Evolutionary conservation across 2,888 invertebrate genomes (phyloP).

Genomic region (Meteorus colon): DNA sequence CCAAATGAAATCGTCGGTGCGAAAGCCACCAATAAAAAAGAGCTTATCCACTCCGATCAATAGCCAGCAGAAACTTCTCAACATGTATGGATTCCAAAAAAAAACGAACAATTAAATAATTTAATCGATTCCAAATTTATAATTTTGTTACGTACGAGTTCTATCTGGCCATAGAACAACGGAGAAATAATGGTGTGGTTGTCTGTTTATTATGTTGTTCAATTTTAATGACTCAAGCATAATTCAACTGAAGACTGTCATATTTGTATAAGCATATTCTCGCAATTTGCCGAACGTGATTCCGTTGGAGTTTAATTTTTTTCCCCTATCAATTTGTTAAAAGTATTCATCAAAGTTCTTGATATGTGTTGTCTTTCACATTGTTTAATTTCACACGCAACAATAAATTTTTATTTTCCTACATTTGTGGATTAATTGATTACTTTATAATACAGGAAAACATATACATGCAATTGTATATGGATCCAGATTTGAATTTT

Average conservation of each 20-base stretch:
- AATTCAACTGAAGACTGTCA: background rate
- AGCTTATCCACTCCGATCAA: constrained; percentile 65
- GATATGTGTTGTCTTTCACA: background rate
- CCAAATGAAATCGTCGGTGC: constrained; percentile 5
- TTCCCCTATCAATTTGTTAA: background rate
- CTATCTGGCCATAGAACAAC: constrained; percentile 9
- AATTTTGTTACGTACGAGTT: background rate
- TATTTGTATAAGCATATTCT: background rate
- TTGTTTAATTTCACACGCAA: constrained; percentile 13
- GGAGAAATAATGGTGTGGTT: background rate
- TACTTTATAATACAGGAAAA: background rate
- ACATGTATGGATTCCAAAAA: constrained; percentile 81
- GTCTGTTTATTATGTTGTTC: background rate
- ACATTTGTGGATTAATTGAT: constrained; percentile 2
- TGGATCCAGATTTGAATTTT: constrained; percentile 24
- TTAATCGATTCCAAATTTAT: background rate
- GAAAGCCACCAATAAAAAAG: constrained; percentile 61
- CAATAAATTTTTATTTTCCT: constrained; percentile 32
- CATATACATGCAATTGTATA: constrained; percentile 3
- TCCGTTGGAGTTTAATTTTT: background rate
- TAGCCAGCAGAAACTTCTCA: constrained; percentile 78
- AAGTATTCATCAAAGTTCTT: background rate
- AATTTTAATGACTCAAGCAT: constrained; percentile 4
- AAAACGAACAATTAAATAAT: constrained; percentile 69
- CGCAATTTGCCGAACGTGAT: background rate